phyloP scores from a whole-genome alignment of 2,113 vertebrate genomes.

The Argyrosomus japonicus region DNA sequence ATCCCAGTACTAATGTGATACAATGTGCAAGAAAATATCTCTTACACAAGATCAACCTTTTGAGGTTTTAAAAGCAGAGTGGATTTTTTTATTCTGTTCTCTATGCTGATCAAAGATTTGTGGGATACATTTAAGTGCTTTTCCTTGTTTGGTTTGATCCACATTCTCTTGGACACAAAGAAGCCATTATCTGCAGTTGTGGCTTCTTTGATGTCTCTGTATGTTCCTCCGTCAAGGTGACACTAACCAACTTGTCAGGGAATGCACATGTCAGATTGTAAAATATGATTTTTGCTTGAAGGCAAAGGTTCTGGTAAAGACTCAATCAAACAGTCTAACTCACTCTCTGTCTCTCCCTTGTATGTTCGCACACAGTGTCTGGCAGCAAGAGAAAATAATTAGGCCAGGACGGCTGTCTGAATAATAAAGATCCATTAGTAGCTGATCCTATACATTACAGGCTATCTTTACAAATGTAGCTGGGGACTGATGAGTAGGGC shows the following conservation, averaged over 20 bases:
- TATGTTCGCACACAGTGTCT: constrained; percentile 16
- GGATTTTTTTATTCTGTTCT: constrained; percentile 7
- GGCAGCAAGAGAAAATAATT: constrained; percentile 54
- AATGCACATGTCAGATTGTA: constrained; percentile 40
- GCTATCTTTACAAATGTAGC: constrained; percentile 39
- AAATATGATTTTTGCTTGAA: constrained; percentile 55
- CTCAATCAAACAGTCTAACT: constrained; percentile 36
- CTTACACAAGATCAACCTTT: constrained; percentile 23
- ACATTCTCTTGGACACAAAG: constrained; percentile 53
- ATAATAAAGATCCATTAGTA: constrained; percentile 61
- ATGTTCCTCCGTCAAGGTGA: constrained; percentile 63
- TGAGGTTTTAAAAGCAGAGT: constrained; percentile 37
- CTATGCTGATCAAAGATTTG: constrained; percentile 56
- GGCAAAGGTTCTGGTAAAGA: constrained; percentile 40
- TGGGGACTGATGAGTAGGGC: constrained; percentile 21
- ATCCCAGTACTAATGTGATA: constrained; percentile 11
- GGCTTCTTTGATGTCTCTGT: constrained; percentile 41
- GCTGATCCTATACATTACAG: constrained; percentile 41
- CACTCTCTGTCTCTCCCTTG: constrained; percentile 1
- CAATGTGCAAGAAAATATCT: constrained; percentile 14
- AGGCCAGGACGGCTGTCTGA: constrained; percentile 40
- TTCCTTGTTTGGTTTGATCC: constrained; percentile 65
- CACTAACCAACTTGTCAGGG: constrained; percentile 45
- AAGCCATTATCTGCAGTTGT: constrained; percentile 63
- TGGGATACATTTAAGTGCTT: constrained; percentile 65